These are phyloP conservation scores for Lepidurus packardi DNA, from an alignment of 1,140 invertebrate species.

Conservation along the genomic window DNA sequence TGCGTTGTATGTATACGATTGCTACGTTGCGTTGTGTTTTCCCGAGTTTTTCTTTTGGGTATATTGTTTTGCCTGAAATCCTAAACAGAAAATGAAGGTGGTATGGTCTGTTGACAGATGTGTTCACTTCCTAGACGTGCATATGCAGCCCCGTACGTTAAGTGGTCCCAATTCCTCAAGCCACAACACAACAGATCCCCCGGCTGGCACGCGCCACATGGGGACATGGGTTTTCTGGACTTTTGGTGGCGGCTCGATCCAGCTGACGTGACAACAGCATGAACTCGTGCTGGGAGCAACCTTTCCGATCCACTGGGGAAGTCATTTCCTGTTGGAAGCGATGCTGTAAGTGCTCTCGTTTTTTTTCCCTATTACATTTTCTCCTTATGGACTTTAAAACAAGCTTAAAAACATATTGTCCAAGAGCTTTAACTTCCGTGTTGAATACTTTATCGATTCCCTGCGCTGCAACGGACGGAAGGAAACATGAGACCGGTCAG, in stretches of 20 bases:
- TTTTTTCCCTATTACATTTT: not conserved
- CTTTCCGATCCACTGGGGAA: conserved; percentile 12
- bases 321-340: conserved; percentile 14
- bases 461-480: not conserved
- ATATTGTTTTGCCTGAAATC: not conserved
- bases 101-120: conserved; percentile 8
- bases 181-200: not conserved
- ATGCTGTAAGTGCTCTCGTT: conserved; percentile 13
- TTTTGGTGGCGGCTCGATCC: conserved; percentile 3
- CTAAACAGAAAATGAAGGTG: not conserved
- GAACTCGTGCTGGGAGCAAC: conserved; percentile 1
- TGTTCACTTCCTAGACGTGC: not conserved
- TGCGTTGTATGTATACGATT: not conserved
- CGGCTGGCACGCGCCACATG: conserved; percentile 19
- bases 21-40: not conserved
- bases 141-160: not conserved
- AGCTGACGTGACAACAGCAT: conserved; percentile 17
- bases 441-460: conserved; percentile 2
- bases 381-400: not conserved
- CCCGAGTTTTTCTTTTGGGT: not conserved
- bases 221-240: not conserved
- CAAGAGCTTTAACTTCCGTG: not conserved
- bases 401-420: not conserved
- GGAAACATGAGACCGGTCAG: not conserved
- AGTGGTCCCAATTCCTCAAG: not conserved